Evolutionary conservation across 2,797 vertebrate genomes (phyloP), one percentile per base, ranked within the genome.

Genomic region (Alca torda): DNA sequence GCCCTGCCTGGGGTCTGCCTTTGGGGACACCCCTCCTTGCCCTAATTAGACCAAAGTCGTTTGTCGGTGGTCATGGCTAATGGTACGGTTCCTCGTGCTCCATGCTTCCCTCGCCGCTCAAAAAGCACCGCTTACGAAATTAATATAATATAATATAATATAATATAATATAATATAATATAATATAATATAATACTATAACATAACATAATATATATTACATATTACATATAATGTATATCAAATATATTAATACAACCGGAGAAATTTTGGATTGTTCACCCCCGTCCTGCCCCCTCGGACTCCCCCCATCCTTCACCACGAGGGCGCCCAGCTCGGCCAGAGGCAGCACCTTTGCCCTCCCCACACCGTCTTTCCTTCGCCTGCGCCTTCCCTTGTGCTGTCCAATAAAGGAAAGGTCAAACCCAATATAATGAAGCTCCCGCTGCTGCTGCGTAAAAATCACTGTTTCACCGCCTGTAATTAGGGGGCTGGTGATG

Each of bases 391-490:
- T 89, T 89, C 7, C 1, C 37, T 95, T 95, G 84, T 64, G 93
- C 39, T n/a, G 73, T 25, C 28, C 24, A 10, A 89, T 95, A 91
- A 95, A 92, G 91, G 39, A 87, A 95, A 95, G 92, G 95, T 93
- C 95, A 92, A 13, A 75, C 33, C 70, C 31, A 41, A 53, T 35
- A 61, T 61, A 69, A 63, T 17, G 61, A 48, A 11, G 50, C 67
- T 95, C 82, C 70, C 14, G 50, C 87, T 10, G 83, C 54, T 19
- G 60, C 60, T 25, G 61, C 3, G 9, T n/a, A 30, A 30, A 30
- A 75, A 59, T 87, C 74, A 3, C 67, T 65, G 61, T 33, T 60
- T 88, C 80, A 69, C 23, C 26, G 1, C 73, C 28, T n/a, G 92
- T 73, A 77, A 90, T 65, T 39, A 54, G 83, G 89, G 89, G 67